These are phyloP conservation scores for Drosophila simulans DNA, from an alignment of 1,140 invertebrate species.

Conservation along the genomic window DNA sequence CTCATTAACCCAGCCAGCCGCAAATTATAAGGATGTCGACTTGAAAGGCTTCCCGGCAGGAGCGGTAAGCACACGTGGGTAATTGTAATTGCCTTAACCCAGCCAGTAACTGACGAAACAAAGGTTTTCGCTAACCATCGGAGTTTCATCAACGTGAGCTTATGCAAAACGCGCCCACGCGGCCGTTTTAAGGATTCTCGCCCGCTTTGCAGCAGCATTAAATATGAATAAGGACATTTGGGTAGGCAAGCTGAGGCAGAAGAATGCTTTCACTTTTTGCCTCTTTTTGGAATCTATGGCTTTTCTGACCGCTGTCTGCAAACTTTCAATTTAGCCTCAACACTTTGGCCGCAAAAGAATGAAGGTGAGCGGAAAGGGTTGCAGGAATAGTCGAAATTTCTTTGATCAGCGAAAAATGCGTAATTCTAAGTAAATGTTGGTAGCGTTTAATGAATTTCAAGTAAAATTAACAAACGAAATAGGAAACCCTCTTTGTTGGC, in stretches of 20 bases:
- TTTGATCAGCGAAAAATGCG: conserved; percentile 13
- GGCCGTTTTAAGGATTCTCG: conserved; percentile 33
- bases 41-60: conserved; percentile 10
- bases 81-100: conserved; percentile 45
- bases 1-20: conserved; percentile 18
- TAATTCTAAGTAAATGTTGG: conserved; percentile 1
- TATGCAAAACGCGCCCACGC: conserved; percentile 41
- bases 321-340: conserved; percentile 16
- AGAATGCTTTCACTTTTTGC: conserved; percentile 11
- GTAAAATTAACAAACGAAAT: not conserved
- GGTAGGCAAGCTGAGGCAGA: conserved; percentile 9
- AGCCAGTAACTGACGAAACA: conserved; percentile 1
- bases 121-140: conserved; percentile 22
- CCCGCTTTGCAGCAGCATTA: conserved; percentile 17
- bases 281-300: not conserved
- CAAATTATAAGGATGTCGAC: conserved; percentile 34
- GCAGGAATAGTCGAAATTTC: conserved; percentile 7
- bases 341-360: conserved; percentile 7
- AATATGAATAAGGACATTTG: conserved; percentile 33
- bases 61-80: conserved; percentile 23
- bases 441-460: conserved; percentile 17
- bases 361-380: conserved; percentile 1
- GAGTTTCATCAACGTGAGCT: conserved; percentile 44
- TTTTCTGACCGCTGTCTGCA: conserved; percentile 16
- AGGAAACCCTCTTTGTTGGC: not conserved